Base-by-base conservation (phyloP, 2,888 invertebrate genomes). In the Lasioglossum zephyrum region DNA sequence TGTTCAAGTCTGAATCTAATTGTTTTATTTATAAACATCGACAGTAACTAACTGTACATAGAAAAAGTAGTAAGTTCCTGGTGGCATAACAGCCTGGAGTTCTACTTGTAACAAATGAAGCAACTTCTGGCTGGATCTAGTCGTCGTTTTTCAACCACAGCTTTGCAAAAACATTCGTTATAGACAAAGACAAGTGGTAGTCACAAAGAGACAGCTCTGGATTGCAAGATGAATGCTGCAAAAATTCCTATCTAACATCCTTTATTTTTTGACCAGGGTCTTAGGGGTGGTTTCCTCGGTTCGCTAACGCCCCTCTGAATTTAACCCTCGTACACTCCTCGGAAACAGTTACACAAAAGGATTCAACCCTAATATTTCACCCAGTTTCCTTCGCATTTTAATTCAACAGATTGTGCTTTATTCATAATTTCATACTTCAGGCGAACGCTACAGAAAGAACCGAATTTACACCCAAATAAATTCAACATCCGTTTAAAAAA, bases 131-230 rank as follows among this genome's bases (percentile, higher is more conserved):
- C 16, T 16, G 31, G 31, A 31, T 16, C 31, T 63, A 16, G 63
- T 31, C 63, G 31, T 31, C 16, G 63, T 63, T 63, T 63, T 16
- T 31, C 63, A 63, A 31, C 31, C 63, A 31, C 31, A 16, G 31
- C 63, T 63, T 63, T 63, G 63, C 31, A 63, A 63, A 63, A 63
- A 63, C 63, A 63, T 63, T 63, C 63, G 6, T 63, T 63, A 63
- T 31, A 31, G 63, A 63, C 63, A 63, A 63, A 63, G 63, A 63
- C 31, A 31, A 63, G 63, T 63, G 63, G 63, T 63, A 63, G 63
- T 63, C 63, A 63, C 16, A 31, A 31, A 63, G 63, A 31, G 63
- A 63, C 63, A 63, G 63, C 63, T 63, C 26, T 16, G 63, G 63
- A 63, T 63, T 63, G 63, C 6, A 63, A 63, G 63, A 63, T 63